These are phyloP conservation scores for Daptonema setosum DNA, from an alignment of 2,888 invertebrate species.

Conservation along the genomic window DNA sequence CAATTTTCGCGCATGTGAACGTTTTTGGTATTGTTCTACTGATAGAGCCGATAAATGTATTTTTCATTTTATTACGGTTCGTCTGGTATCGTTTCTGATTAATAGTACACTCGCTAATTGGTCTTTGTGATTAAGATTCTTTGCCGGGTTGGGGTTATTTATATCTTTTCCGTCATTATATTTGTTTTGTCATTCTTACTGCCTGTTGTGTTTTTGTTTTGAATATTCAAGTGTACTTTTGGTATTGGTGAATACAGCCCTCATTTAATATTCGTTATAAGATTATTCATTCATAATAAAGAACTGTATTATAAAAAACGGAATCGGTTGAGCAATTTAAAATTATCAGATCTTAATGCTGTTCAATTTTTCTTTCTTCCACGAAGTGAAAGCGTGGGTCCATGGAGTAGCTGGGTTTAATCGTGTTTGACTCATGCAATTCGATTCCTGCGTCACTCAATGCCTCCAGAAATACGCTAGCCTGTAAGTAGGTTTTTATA, in stretches of 20 bases:
- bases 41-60: too few relatives aligned
- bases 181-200: not conserved
- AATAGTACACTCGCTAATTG: too few relatives aligned
- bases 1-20: too few relatives aligned
- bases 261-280: too few relatives aligned
- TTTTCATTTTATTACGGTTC: too few relatives aligned
- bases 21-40: too few relatives aligned
- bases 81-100: too few relatives aligned
- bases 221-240: not conserved
- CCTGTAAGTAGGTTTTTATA: not conserved
- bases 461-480: not conserved
- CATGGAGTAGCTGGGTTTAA: not conserved
- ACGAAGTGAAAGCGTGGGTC: not conserved
- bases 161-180: not conserved
- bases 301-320: too few relatives aligned
- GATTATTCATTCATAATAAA: not conserved
- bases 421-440: not conserved
- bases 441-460: not conserved
- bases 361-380: not conserved
- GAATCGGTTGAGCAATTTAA: too few relatives aligned
- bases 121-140: too few relatives aligned
- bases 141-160: not conserved
- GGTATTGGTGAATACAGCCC: not conserved
- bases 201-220: not conserved
- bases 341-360: not conserved